Conservation (phyloP, 2,113 vertebrate species). For the Passer montanus region DNA sequence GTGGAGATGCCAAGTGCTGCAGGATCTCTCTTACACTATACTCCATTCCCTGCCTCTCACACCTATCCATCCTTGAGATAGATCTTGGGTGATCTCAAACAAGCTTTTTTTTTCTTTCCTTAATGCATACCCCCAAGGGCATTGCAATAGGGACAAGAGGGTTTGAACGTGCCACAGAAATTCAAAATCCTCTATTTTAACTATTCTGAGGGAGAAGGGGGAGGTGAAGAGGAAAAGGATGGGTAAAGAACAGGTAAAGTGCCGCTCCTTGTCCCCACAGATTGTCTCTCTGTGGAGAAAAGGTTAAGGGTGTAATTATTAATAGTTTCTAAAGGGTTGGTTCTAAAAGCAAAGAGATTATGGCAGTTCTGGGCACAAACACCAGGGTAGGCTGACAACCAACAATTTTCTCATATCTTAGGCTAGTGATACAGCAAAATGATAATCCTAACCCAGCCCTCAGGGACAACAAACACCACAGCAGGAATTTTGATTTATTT, state of each 20-base stretch:
- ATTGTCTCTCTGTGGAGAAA: not conserved
- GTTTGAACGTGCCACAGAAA: not conserved
- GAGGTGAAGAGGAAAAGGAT: not conserved
- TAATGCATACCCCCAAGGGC: not conserved
- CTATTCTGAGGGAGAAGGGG: not conserved
- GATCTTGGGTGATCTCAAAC: not conserved
- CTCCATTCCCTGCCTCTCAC: not conserved
- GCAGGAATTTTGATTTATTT: not conserved
- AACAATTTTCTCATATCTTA: not conserved
- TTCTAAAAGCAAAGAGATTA: not conserved
- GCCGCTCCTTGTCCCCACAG: not conserved
- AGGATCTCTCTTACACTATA: not conserved
- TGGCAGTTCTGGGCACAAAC: not conserved
- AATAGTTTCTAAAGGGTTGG: not conserved
- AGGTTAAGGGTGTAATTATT: not conserved
- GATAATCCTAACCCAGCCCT: not conserved
- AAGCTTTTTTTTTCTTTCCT: not conserved
- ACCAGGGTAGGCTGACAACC: not conserved
- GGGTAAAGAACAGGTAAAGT: not conserved
- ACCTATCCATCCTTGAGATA: too few species aligned
- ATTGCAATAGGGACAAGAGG: not conserved
- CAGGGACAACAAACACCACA: not conserved
- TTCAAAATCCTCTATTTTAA: not conserved
- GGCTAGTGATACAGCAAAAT: not conserved
- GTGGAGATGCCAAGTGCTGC: too few species aligned